Percentiles rank a stretch among this genome's conserved stretches.
phyloP scores from a whole-genome alignment of 2,888 invertebrate genomes.

The Agrochola macilenta region DNA sequence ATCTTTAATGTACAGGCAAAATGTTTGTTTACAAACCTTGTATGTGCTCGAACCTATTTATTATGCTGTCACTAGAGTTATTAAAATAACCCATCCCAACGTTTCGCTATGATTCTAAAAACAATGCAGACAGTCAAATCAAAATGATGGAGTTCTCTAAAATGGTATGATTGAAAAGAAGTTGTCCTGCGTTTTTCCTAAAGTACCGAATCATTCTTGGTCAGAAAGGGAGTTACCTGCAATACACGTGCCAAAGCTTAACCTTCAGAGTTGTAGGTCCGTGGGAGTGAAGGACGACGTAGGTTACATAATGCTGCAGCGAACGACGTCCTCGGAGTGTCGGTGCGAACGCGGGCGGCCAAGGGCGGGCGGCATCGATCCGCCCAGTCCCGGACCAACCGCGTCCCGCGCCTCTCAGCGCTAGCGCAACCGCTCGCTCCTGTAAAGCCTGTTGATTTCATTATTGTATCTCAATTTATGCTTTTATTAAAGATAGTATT shows the following conservation, averaged over 20 bases:
- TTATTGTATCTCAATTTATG: conserved; percentile 8
- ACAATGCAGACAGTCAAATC: neutral
- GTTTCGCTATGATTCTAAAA: neutral
- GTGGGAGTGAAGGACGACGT: conserved; percentile 64
- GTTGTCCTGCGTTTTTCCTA: neutral
- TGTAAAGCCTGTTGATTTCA: conserved; percentile 35
- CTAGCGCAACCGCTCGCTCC: conserved; percentile 70
- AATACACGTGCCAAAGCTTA: conserved; percentile 42
- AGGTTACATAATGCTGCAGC: conserved; percentile 84
- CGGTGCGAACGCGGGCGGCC: conserved; percentile 80
- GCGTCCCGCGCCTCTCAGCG: conserved; percentile 65
- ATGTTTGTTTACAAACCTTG: conserved; percentile 51
- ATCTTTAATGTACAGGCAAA: conserved; percentile 39
- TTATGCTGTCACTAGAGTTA: conserved; percentile 16
- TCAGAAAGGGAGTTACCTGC: conserved; percentile 14
- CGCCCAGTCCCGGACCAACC: conserved; percentile 63
- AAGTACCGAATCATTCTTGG: neutral
- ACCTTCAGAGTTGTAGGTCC: conserved; percentile 46
- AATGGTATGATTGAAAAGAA: conserved; percentile 8
- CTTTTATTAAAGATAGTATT: conserved; percentile 6
- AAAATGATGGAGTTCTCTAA: neutral
- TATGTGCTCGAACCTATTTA: conserved; percentile 26
- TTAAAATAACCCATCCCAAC: neutral
- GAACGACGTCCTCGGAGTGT: conserved; percentile 76
- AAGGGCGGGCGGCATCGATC: conserved; percentile 87